Conservation (phyloP, 2,113 vertebrate species). For the Athene cunicularia region DNA sequence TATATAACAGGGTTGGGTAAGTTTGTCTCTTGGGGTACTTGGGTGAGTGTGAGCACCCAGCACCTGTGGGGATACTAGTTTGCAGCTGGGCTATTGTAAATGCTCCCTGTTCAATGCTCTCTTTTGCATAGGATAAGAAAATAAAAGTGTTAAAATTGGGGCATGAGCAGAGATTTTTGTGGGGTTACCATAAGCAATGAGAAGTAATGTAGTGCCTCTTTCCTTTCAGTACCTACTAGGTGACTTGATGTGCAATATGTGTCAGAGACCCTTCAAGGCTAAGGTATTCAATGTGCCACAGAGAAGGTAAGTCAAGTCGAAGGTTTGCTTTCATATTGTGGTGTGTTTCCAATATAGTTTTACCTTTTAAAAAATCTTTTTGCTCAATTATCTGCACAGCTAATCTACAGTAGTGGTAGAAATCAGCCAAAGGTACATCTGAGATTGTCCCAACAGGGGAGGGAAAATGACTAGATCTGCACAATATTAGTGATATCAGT, state of each 20-base stretch:
- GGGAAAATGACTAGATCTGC: background rate
- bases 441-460: background rate
- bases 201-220: background rate
- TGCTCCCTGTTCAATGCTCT: background rate
- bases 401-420: background rate
- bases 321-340: background rate
- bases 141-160: background rate
- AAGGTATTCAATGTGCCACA: background rate
- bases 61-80: accelerated
- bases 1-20: background rate
- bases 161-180: background rate
- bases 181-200: background rate
- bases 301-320: background rate
- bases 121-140: background rate
- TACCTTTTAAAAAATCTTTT: background rate
- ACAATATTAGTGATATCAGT: background rate
- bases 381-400: background rate
- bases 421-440: background rate
- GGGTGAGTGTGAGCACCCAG: background rate
- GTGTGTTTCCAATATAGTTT: background rate
- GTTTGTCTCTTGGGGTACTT: background rate
- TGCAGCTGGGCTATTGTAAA: background rate
- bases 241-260: background rate
- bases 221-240: background rate
- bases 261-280: background rate